Evolutionary conservation across 2,888 invertebrate genomes (phyloP).

Genomic region (Ormia ochracea): DNA sequence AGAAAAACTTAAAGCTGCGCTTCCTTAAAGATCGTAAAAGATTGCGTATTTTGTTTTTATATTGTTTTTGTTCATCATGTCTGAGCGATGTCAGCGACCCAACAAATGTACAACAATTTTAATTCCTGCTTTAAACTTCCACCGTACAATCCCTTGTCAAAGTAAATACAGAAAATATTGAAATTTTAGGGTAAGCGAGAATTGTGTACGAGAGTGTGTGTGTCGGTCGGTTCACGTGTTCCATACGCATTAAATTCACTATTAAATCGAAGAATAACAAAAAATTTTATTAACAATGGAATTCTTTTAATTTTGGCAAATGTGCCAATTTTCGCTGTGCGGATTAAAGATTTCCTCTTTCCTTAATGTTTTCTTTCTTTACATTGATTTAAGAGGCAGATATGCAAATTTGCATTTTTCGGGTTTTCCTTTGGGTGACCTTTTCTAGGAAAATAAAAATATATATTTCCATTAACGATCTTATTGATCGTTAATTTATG

Average conservation of each 20-base stretch:
- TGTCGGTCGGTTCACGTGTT: constrained; percentile 51
- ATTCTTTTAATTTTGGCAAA: constrained; percentile 37
- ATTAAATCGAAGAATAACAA: constrained; percentile 30
- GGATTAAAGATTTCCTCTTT: too few species aligned
- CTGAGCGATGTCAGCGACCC: constrained; percentile 56
- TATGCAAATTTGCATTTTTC: constrained; percentile 56
- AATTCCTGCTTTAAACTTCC: not conserved
- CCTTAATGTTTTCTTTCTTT: constrained; percentile 10
- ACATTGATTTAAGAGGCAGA: constrained; percentile 44
- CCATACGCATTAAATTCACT: constrained; percentile 12
- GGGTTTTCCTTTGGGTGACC: not conserved
- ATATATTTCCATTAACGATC: constrained; percentile 60
- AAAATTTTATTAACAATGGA: constrained; percentile 32
- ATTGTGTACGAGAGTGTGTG: too few species aligned
- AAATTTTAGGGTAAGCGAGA: constrained; percentile 29
- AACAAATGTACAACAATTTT: constrained; percentile 47
- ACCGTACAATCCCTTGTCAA: constrained; percentile 40
- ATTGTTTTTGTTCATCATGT: constrained; percentile 55
- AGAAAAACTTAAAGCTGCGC: constrained; percentile 38
- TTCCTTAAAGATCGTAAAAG: not conserved
- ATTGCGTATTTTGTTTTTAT: not conserved
- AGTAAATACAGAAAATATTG: not conserved
- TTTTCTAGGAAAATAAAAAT: constrained; percentile 35
- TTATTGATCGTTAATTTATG: constrained; percentile 77
- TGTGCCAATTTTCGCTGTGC: constrained; percentile 57